Conservation (phyloP, 2,113 vertebrate species). For the Calyptommatus sinebrachiatus region DNA sequence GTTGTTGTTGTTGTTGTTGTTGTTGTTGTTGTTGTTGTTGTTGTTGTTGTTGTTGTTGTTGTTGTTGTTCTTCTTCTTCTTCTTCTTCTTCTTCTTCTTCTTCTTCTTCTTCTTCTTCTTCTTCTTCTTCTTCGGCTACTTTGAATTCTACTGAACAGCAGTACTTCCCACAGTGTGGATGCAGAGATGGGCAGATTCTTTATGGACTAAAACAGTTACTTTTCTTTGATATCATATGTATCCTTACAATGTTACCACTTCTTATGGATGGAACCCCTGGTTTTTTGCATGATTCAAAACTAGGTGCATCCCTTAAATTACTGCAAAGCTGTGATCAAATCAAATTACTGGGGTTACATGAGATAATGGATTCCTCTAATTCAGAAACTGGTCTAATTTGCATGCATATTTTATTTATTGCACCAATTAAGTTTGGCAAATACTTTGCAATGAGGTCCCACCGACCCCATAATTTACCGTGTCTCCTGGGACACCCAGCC, state of each 20-base stretch:
- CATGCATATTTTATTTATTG: constrained; percentile 84
- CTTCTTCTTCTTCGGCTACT: too few relatives aligned
- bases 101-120: too few relatives aligned
- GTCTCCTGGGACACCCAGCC: constrained; percentile 77
- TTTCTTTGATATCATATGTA: not conserved
- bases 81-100: too few relatives aligned
- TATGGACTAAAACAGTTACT: not conserved
- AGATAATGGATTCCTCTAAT: constrained; percentile 69
- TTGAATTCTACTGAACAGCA: too few relatives aligned
- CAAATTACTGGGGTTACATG: constrained; percentile 51
- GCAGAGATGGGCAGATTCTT: not conserved
- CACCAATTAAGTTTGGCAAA: constrained; percentile 85
- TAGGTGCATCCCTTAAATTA: constrained; percentile 27
- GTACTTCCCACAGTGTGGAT: too few relatives aligned
- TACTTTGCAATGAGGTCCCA: constrained; percentile 81
- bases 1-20: too few relatives aligned
- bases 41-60: too few relatives aligned
- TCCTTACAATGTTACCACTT: not conserved
- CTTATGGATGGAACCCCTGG: constrained; percentile 41
- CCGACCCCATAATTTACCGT: constrained; percentile 83
- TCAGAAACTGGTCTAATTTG: constrained; percentile 73
- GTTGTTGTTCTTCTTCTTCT: too few relatives aligned
- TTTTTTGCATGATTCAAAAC: constrained; percentile 32
- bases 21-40: too few relatives aligned
- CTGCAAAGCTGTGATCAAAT: constrained; percentile 46